These are phyloP conservation scores for Beaufortia kweichowensis DNA, from an alignment of 2,113 vertebrate species.

Conservation along the genomic window DNA sequence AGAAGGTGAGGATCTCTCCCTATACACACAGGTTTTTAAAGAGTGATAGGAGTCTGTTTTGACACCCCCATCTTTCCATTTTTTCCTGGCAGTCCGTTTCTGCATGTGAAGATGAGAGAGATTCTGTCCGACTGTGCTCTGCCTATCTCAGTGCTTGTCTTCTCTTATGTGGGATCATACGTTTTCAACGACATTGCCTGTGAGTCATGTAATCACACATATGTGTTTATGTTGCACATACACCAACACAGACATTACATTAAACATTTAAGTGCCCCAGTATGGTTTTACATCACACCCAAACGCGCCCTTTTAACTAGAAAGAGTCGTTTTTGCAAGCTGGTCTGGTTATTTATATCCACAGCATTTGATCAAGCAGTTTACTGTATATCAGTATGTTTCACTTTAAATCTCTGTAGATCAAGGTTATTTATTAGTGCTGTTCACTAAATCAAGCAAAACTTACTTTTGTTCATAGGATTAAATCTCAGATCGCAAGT, in stretches of 20 bases:
- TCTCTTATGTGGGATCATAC: conserved; percentile 91
- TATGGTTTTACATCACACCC: background rate
- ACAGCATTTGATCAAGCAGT: background rate
- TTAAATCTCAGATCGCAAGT: too few relatives aligned
- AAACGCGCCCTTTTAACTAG: background rate
- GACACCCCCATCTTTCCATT: conserved; percentile 39
- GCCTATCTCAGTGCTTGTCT: conserved; percentile 92
- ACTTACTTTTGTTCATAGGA: too few relatives aligned
- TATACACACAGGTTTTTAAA: conserved; percentile 27
- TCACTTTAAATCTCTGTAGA: too few relatives aligned
- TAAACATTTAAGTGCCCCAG: background rate
- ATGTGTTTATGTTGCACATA: conserved; percentile 19
- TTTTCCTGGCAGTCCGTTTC: conserved; percentile 83
- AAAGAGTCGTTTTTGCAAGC: background rate
- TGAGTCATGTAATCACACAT: conserved; percentile 70
- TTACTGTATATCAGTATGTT: background rate
- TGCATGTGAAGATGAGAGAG: conserved; percentile 90
- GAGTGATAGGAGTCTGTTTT: conserved; percentile 19
- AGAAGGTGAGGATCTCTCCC: conserved; percentile 79
- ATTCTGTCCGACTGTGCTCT: conserved; percentile 96
- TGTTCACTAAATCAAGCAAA: too few relatives aligned
- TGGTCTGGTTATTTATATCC: background rate
- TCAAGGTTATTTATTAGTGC: too few relatives aligned
- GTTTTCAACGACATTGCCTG: conserved; percentile 91
- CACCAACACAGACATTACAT: background rate